Evolutionary conservation across 2,797 vertebrate species (phyloP).

Genomic region (Acestrorhynchus altus): DNA sequence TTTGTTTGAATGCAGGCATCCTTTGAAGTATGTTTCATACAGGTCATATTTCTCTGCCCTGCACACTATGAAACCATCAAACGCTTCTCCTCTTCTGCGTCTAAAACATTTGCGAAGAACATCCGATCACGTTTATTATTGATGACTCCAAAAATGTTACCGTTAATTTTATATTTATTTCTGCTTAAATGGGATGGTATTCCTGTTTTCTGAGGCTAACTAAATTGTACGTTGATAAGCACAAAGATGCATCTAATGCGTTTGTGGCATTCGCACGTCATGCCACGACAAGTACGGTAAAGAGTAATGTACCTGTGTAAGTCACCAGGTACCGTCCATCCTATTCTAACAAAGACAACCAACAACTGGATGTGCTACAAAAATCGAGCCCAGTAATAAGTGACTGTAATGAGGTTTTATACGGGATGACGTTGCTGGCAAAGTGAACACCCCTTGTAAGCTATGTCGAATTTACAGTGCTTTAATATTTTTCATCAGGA

Average conservation of each 20-base stretch:
- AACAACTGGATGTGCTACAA: not conserved
- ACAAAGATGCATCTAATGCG: conserved; percentile 42
- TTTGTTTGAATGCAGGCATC: conserved; percentile 1
- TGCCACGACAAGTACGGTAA: conserved; percentile 1
- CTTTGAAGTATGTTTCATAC: conserved; percentile 27
- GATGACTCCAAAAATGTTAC: conserved; percentile 69
- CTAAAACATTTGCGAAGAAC: conserved; percentile 72
- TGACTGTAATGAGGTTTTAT: not conserved
- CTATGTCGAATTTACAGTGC: conserved; percentile 58
- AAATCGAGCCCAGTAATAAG: not conserved
- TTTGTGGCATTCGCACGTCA: conserved; percentile 40
- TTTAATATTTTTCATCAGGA: conserved; percentile 69
- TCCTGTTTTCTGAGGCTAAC: conserved; percentile 46
- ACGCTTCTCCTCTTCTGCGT: conserved; percentile 64
- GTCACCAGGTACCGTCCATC: conserved; percentile 21
- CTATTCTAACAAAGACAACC: conserved; percentile 18
- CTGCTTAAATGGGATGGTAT: conserved; percentile 64
- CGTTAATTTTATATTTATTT: conserved; percentile 71
- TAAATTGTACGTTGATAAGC: conserved; percentile 45
- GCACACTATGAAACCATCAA: conserved; percentile 63
- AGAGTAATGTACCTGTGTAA: conserved; percentile 11
- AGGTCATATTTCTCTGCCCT: conserved; percentile 52
- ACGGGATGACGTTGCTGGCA: not conserved
- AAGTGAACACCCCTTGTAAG: conserved; percentile 21
- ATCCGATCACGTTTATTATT: conserved; percentile 71